These are phyloP conservation scores for Drosophila parthenogenetica DNA, from an alignment of 2,888 invertebrate species.

Conservation along the genomic window DNA sequence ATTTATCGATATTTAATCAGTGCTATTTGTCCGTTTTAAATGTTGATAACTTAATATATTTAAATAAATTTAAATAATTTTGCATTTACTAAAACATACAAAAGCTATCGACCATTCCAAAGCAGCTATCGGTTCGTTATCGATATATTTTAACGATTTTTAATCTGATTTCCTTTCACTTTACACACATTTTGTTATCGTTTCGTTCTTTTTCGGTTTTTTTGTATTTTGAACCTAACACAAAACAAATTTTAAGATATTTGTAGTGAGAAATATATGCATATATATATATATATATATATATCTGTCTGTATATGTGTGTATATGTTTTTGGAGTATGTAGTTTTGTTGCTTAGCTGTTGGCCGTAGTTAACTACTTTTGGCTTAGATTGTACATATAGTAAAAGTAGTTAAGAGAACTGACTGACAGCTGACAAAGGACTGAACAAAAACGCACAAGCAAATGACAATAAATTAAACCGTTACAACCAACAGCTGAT, in stretches of 20 bases:
- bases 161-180: conserved; percentile 30
- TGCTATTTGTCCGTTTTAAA: neutral
- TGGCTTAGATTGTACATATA: conserved; percentile 57
- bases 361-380: conserved; percentile 63
- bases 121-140: neutral
- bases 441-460: conserved; percentile 10
- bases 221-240: conserved; percentile 54
- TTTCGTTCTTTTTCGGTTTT: conserved; percentile 36
- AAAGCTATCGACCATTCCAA: neutral
- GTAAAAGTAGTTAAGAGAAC: conserved; percentile 45
- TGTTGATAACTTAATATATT: too few species aligned
- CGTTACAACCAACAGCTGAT: conserved; percentile 68
- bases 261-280: conserved; percentile 13
- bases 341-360: conserved; percentile 79
- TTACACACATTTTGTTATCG: conserved; percentile 30
- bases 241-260: conserved; percentile 7
- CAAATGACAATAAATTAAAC: conserved; percentile 14
- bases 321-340: conserved; percentile 49
- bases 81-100: too few species aligned
- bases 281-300: too few species aligned
- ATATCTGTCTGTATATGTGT: conserved; percentile 7
- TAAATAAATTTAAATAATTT: too few species aligned
- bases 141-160: neutral
- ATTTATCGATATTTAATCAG: neutral
- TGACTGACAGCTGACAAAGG: conserved; percentile 15